Conservation (phyloP, 2,113 vertebrate genomes). For the Chascanopsetta lugubris region DNA sequence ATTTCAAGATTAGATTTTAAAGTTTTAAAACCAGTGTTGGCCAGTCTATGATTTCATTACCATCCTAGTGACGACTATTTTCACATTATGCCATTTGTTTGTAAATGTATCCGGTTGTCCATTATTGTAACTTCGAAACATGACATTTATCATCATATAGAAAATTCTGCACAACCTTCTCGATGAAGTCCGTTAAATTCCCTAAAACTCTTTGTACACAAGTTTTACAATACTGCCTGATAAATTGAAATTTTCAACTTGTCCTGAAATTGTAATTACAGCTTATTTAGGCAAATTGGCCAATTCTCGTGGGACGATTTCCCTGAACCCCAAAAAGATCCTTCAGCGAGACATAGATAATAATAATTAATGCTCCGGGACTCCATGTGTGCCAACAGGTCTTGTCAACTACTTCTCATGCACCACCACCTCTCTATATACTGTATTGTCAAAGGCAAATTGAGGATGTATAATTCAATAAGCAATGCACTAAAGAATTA, state of each 20-base stretch:
- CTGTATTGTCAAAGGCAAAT: conserved; percentile 72
- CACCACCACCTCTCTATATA: conserved; percentile 59
- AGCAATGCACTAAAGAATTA: conserved; percentile 88
- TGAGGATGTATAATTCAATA: conserved; percentile 86
- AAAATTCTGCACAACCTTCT: conserved; percentile 7
- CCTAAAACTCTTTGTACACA: neutral
- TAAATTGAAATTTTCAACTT: conserved; percentile 38
- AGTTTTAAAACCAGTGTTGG: neutral
- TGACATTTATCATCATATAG: neutral
- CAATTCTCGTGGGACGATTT: conserved; percentile 54
- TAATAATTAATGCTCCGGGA: conserved; percentile 74
- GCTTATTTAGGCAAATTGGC: conserved; percentile 60
- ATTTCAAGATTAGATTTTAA: neutral
- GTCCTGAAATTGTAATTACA: conserved; percentile 68
- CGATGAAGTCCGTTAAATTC: conserved; percentile 10
- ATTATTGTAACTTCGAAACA: neutral
- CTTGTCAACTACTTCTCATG: conserved; percentile 62
- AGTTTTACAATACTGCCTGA: conserved; percentile 28
- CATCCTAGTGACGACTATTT: neutral
- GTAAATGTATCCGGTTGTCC: neutral
- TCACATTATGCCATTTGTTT: neutral
- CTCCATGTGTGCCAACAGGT: conserved; percentile 69
- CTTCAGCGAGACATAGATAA: conserved; percentile 67
- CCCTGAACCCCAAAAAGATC: conserved; percentile 56
- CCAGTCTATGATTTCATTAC: neutral